Evolutionary conservation across 2,888 invertebrate species (phyloP).

Genomic region (Thyatira batis): DNA sequence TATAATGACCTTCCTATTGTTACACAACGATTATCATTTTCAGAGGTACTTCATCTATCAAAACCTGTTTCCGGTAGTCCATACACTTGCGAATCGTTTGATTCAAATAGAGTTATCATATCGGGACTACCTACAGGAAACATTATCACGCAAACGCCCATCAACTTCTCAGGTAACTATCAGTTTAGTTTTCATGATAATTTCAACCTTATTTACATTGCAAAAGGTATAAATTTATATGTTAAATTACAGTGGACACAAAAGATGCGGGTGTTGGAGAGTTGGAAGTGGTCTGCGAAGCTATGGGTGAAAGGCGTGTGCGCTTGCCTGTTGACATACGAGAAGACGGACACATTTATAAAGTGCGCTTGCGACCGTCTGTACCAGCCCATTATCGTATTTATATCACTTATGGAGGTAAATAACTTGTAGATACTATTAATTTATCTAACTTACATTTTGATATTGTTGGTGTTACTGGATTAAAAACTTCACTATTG

Average conservation of each 20-base stretch:
- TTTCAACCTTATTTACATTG: slow-evolving; percentile 7
- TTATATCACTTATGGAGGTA: slow-evolving; percentile 87
- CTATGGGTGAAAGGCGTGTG: slow-evolving; percentile 89
- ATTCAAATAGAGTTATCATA: slow-evolving; percentile 91
- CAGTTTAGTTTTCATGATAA: slow-evolving; percentile 20
- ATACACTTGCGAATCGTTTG: slow-evolving; percentile 95
- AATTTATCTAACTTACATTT: no score
- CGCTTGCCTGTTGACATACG: slow-evolving; percentile 90
- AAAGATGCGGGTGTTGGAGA: slow-evolving; percentile 93
- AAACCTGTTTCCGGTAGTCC: slow-evolving; percentile 96
- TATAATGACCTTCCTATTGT: neutral
- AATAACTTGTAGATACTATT: slow-evolving; percentile 7
- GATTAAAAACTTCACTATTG: no score
- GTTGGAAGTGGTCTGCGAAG: slow-evolving; percentile 92
- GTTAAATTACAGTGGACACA: slow-evolving; percentile 84
- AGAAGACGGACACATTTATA: slow-evolving; percentile 89
- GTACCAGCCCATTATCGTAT: slow-evolving; percentile 90
- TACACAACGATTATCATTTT: slow-evolving; percentile 35
- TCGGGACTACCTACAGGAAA: slow-evolving; percentile 89
- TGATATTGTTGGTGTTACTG: no score
- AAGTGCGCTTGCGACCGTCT: slow-evolving; percentile 92
- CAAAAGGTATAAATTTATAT: neutral
- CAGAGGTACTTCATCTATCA: slow-evolving; percentile 95
- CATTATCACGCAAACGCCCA: slow-evolving; percentile 91
- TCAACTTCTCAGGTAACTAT: slow-evolving; percentile 87